phyloP scores from a whole-genome alignment of 2,797 vertebrate species.

The Onychomys leucogaster region DNA sequence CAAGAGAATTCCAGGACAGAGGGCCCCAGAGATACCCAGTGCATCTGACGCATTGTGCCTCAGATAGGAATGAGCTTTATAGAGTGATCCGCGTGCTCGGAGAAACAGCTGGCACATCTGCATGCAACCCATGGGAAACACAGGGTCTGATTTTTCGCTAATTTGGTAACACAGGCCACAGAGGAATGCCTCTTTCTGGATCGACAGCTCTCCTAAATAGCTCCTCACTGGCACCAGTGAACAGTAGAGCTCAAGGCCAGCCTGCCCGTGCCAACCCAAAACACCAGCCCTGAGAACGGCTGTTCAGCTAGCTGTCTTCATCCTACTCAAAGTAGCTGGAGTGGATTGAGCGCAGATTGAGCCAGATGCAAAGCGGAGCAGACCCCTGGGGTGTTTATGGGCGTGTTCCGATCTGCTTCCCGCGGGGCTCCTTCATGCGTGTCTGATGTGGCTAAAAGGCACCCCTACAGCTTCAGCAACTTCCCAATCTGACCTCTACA shows the following conservation, averaged over 20 bases:
- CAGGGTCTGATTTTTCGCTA: neutral
- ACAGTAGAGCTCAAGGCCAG: neutral
- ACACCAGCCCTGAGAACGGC: neutral
- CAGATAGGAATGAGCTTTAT: neutral
- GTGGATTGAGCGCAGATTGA: neutral
- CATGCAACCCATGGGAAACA: neutral
- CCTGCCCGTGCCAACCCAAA: neutral
- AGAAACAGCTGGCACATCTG: neutral
- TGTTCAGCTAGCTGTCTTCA: neutral
- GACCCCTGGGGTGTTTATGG: neutral
- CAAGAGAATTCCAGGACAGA: neutral
- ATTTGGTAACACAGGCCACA: neutral
- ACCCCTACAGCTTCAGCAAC: neutral
- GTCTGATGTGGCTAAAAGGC: neutral
- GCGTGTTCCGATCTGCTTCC: neutral
- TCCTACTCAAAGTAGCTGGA: neutral
- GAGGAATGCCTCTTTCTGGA: neutral
- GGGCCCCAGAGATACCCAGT: neutral
- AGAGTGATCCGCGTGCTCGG: neutral
- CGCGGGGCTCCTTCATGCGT: rapidly evolving
- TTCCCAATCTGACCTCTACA: neutral
- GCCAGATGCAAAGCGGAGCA: neutral
- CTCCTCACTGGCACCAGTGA: neutral
- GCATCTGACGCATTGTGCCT: neutral
- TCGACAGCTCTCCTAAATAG: neutral